Evolutionary conservation across 1,140 invertebrate species (phyloP), one percentile per base, ranked within the genome.

Genomic region (Leptinotarsa undecemlineata): DNA sequence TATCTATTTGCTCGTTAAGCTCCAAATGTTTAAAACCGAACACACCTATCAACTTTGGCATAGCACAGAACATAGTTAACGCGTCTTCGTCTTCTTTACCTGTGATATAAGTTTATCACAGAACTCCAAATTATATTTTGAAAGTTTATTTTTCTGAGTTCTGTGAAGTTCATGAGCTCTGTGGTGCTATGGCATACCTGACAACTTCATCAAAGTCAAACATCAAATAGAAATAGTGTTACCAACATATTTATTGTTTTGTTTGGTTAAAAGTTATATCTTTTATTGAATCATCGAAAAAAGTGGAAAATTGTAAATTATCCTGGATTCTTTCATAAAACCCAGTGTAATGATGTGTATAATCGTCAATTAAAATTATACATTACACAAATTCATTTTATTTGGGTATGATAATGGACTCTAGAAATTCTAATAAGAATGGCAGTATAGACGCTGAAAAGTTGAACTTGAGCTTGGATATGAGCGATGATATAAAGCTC

Each of bases 401-500:
- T 26, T 26, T 42, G 15, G 72, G 63, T 11, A 74, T 80, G 64
- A 83, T 80, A 80, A 83, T 83, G 81, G 82, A 83, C 78, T 81
- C 81, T 57, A 79, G 67, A 74, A 80, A 78, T 69, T 68, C 79
- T 33, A 81, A 79, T 60, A 83, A 82, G 79, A 84, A 84, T 80
- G 82, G 82, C 70, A 83, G 78, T 80, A 74, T 81, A 71, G 83
- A 84, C 77, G 76, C 81, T 48, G 84, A 85, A 80, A 85, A 85
- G 71, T 76, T 85, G 42, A 84, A 84, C 71, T 75, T 85, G 15
- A 80, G 79, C 68, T 74, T 85, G 17, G 83, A 85, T 78, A 84
- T 85, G 82, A 82, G 82, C 26, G 84, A 85, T 77, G 82, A 85
- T 72, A 84, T 84, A 72, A 84, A 85, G 78, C 70, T 85, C 64